Percentiles rank a stretch among this genome's conserved stretches.
These are phyloP conservation scores for Diabrotica balteata DNA, from an alignment of 2,888 invertebrate species.

Conservation along the genomic window DNA sequence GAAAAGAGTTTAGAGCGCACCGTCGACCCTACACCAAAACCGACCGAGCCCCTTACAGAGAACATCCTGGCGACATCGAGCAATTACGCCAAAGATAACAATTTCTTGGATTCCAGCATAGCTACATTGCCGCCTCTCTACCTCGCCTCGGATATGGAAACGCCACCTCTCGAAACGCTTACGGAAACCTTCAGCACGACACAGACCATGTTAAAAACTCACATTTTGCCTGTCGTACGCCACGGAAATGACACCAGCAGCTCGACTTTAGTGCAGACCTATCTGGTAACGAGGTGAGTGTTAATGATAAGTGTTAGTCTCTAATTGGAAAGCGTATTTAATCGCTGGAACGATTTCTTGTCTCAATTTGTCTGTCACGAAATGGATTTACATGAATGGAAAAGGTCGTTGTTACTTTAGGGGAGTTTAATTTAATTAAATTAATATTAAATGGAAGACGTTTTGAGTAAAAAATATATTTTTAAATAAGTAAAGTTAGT, in stretches of 20 bases:
- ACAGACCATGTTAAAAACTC: slow-evolving; percentile 86
- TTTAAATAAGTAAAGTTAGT: too few relatives aligned
- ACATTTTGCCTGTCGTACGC: slow-evolving; percentile 82
- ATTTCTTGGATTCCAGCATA: slow-evolving; percentile 76
- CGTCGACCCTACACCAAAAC: slow-evolving; percentile 63
- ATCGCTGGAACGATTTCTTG: slow-evolving; percentile 10
- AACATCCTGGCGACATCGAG: slow-evolving; percentile 82
- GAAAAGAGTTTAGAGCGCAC: slow-evolving; percentile 78
- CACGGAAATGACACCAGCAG: slow-evolving; percentile 77
- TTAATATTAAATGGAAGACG: too few relatives aligned
- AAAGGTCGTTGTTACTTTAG: too few relatives aligned
- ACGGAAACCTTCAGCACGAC: slow-evolving; percentile 93
- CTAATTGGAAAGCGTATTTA: slow-evolving; percentile 22
- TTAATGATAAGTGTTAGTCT: slow-evolving; percentile 12
- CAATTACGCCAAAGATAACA: slow-evolving; percentile 74
- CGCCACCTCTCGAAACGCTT: slow-evolving; percentile 85
- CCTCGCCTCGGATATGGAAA: slow-evolving; percentile 78
- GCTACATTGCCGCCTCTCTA: slow-evolving; percentile 84
- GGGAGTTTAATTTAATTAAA: too few relatives aligned
- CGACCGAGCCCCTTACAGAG: slow-evolving; percentile 82
- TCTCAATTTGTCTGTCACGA: too few relatives aligned
- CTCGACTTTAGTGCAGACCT: slow-evolving; percentile 87
- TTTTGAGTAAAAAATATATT: too few relatives aligned
- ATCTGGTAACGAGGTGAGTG: slow-evolving; percentile 74
- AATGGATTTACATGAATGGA: too few relatives aligned